A percentile compares a stretch with the other conserved stretches of the same genome.
phyloP scores from a whole-genome alignment of 2,113 vertebrate species.

The Ardeotis arabs region DNA sequence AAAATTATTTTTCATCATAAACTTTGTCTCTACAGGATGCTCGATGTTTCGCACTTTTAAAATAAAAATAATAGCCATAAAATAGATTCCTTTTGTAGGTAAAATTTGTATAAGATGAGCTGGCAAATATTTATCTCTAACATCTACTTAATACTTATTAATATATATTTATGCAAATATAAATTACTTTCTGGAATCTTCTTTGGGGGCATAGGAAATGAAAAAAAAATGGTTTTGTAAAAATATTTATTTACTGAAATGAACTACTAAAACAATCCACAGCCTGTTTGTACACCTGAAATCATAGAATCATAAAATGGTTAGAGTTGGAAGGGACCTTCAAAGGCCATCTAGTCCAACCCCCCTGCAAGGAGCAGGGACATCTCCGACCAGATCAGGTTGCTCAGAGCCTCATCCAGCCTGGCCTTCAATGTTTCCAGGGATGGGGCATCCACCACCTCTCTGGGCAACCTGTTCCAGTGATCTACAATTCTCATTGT shows the following conservation, averaged over 20 bases:
- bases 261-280: neutral
- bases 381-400: too few species aligned
- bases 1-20: neutral
- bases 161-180: neutral
- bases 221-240: neutral
- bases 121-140: neutral
- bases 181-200: neutral
- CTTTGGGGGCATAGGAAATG: neutral
- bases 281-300: neutral
- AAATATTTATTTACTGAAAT: conserved; percentile 2
- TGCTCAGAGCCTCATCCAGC: too few species aligned
- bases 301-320: too few species aligned
- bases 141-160: neutral
- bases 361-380: too few species aligned
- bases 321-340: too few species aligned
- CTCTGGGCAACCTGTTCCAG: too few species aligned
- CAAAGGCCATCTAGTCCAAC: too few species aligned
- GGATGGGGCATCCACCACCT: too few species aligned
- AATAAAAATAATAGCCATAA: neutral
- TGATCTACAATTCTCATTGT: too few species aligned
- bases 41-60: neutral
- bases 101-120: neutral
- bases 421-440: too few species aligned
- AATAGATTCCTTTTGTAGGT: neutral
- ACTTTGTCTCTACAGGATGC: neutral